These are phyloP conservation scores for Pinctada fucata DNA, from an alignment of 2,888 invertebrate species.

Conservation along the genomic window DNA sequence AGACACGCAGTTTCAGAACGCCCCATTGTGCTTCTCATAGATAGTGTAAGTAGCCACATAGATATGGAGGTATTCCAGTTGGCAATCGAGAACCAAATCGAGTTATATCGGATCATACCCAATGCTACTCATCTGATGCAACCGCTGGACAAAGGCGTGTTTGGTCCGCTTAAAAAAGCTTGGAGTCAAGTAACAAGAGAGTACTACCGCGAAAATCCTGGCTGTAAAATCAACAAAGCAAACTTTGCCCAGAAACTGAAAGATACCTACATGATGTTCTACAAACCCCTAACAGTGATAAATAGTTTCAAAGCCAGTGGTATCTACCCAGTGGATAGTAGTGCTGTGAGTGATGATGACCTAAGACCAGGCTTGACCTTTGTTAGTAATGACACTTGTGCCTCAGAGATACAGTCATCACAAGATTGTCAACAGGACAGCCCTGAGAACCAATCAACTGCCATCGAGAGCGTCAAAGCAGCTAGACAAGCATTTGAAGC, in stretches of 20 bases:
- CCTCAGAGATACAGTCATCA: neutral
- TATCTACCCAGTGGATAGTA: conserved; percentile 39
- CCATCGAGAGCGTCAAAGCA: neutral
- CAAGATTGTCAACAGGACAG: too few relatives aligned
- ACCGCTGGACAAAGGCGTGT: conserved; percentile 49
- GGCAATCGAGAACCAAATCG: conserved; percentile 37
- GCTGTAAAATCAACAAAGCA: conserved; percentile 36
- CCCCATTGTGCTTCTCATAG: conserved; percentile 31
- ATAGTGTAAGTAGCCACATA: too few relatives aligned
- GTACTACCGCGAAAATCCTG: conserved; percentile 44
- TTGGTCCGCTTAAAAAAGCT: conserved; percentile 42
- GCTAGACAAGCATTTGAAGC: conserved; percentile 8
- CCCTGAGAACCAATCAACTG: too few relatives aligned
- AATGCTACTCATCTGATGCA: conserved; percentile 53
- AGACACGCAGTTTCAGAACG: conserved; percentile 37
- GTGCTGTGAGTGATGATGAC: conserved; percentile 2
- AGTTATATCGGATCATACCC: conserved; percentile 40
- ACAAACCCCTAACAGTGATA: conserved; percentile 43
- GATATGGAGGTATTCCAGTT: conserved; percentile 28
- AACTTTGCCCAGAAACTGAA: conserved; percentile 46
- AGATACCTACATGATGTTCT: conserved; percentile 42
- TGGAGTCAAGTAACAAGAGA: conserved; percentile 41
- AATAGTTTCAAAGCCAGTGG: conserved; percentile 45
- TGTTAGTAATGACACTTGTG: neutral
- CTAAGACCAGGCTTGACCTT: conserved; percentile 29